Evolutionary conservation across 2,888 invertebrate species (phyloP).

Genomic region (Exephanes ischioxanthus): DNA sequence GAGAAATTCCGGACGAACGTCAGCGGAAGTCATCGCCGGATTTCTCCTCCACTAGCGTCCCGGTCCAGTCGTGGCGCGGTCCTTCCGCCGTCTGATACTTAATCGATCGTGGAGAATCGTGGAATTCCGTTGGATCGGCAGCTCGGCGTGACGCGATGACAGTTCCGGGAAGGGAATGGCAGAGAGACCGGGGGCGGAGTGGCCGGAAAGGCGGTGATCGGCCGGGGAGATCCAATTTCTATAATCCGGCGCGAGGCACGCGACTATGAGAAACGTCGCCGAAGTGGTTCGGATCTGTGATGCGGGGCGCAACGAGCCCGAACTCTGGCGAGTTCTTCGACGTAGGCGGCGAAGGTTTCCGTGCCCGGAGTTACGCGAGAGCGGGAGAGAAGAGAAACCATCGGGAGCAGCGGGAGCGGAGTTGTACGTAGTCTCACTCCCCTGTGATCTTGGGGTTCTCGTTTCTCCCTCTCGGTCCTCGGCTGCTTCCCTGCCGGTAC

Average conservation of each 20-base stretch:
- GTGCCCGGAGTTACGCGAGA: slow-evolving; percentile 11
- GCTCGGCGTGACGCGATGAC: slow-evolving; percentile 62
- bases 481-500: slow-evolving; percentile 37
- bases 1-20: slow-evolving; percentile 57
- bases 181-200: not conserved
- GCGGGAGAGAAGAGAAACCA: slow-evolving; percentile 13
- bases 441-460: slow-evolving; percentile 46
- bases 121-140: slow-evolving; percentile 54
- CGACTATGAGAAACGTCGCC: slow-evolving; percentile 32
- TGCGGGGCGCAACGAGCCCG: slow-evolving; percentile 39
- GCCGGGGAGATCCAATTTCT: slow-evolving; percentile 61
- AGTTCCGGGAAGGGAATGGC: slow-evolving; percentile 35
- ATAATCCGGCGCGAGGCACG: slow-evolving; percentile 62
- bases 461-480: slow-evolving; percentile 40
- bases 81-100: slow-evolving; percentile 50
- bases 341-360: slow-evolving; percentile 33
- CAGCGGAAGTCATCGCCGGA: slow-evolving; percentile 41
- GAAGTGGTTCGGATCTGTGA: slow-evolving; percentile 42
- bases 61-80: not conserved
- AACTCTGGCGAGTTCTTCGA: slow-evolving; percentile 20
- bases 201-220: slow-evolving; percentile 34
- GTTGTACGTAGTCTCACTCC: slow-evolving; percentile 12
- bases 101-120: slow-evolving; percentile 64
- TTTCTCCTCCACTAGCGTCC: slow-evolving; percentile 2
- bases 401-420: slow-evolving; percentile 15